Evolutionary conservation across 1,140 invertebrate species (phyloP).

Genomic region (Melanaphis sacchari): DNA sequence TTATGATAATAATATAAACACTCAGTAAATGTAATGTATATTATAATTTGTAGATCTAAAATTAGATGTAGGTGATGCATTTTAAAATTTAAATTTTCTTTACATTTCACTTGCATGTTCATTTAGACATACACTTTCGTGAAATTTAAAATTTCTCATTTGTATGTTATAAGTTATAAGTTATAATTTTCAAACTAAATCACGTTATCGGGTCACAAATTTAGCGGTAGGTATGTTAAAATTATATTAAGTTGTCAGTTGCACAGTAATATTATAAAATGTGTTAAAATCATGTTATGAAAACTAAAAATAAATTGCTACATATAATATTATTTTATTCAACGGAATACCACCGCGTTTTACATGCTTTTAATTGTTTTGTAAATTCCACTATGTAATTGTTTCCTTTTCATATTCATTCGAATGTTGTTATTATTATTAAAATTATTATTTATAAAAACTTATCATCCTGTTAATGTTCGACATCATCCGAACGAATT

Average conservation of each 20-base stretch:
- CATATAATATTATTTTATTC: neutral
- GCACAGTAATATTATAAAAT: neutral
- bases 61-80: neutral
- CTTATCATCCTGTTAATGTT: neutral
- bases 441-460: neutral
- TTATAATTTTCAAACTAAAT: neutral
- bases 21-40: neutral
- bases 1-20: too few species aligned
- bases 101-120: neutral
- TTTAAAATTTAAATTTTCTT: neutral
- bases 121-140: neutral
- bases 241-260: neutral
- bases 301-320: slow-evolving; percentile 12
- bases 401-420: neutral
- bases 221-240: neutral
- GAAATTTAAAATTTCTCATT: neutral
- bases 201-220: neutral
- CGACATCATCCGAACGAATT: neutral
- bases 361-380: neutral
- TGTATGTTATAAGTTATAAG: neutral
- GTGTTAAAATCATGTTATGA: neutral
- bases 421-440: neutral
- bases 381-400: neutral
- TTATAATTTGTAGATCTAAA: neutral
- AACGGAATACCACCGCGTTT: neutral